Conservation (phyloP, 2,113 vertebrate genomes). For the Rhinichthys klamathensis region DNA sequence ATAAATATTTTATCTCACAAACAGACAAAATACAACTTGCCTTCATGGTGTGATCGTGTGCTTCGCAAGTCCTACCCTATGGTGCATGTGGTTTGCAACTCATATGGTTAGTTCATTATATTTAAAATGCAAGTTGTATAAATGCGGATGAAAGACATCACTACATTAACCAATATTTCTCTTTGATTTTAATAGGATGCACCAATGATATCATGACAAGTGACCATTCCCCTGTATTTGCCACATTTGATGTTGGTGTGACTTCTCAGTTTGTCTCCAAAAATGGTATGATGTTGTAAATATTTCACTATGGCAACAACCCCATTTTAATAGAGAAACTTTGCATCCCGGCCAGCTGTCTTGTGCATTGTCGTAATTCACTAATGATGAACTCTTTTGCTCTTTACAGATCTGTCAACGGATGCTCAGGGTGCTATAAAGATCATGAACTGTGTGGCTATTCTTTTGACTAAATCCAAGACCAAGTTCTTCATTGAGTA, state of each 20-base stretch:
- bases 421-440: constrained; percentile 87
- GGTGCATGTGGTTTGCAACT: constrained; percentile 93
- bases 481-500: constrained; percentile 97
- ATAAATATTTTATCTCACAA: constrained; percentile 44
- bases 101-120: constrained; percentile 85
- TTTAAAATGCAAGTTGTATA: not conserved
- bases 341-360: not conserved
- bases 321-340: not conserved
- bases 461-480: constrained; percentile 91
- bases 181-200: constrained; percentile 79
- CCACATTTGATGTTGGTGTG: constrained; percentile 96
- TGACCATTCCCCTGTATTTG: constrained; percentile 96
- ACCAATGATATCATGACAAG: constrained; percentile 94
- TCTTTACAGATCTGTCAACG: constrained; percentile 80
- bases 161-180: not conserved
- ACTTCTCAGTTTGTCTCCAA: constrained; percentile 97
- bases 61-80: constrained; percentile 95
- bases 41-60: constrained; percentile 98
- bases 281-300: constrained; percentile 76
- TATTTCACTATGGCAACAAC: not conserved
- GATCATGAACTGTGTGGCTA: constrained; percentile 88
- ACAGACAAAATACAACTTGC: constrained; percentile 97
- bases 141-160: not conserved
- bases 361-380: not conserved
- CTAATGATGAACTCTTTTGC: not conserved